These are phyloP conservation scores for Alosa alosa DNA, from an alignment of 2,113 vertebrate species.

Conservation along the genomic window DNA sequence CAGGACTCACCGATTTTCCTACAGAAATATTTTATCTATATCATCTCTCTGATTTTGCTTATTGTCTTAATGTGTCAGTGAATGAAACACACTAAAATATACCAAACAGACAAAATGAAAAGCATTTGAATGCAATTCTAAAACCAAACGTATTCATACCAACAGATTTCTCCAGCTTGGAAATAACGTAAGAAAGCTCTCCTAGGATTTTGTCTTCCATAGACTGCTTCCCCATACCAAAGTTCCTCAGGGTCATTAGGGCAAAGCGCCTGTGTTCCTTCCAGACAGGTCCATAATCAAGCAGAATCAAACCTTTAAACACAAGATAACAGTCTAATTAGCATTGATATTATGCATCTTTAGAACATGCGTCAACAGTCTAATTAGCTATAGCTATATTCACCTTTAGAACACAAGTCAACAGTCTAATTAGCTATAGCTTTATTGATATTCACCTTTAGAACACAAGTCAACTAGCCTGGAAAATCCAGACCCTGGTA, in stretches of 20 bases:
- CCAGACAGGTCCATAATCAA: constrained; percentile 60
- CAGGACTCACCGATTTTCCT: constrained; percentile 46
- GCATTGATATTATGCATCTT: not conserved
- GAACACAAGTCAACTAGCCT: too few relatives aligned
- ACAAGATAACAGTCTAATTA: not conserved
- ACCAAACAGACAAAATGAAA: not conserved
- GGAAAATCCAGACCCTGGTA: too few relatives aligned
- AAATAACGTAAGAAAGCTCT: constrained; percentile 59
- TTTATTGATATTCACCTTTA: too few relatives aligned
- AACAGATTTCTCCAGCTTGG: constrained; percentile 39
- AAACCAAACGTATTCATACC: constrained; percentile 36
- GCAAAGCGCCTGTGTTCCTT: constrained; percentile 71
- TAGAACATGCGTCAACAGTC: too few relatives aligned
- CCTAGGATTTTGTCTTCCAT: constrained; percentile 70
- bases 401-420: too few relatives aligned
- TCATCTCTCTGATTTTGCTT: not conserved
- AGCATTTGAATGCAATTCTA: not conserved
- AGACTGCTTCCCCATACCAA: constrained; percentile 78
- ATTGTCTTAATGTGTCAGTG: not conserved
- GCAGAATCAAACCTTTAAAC: constrained; percentile 58
- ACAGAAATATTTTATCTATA: not conserved
- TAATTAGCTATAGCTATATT: too few relatives aligned
- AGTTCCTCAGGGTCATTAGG: constrained; percentile 70
- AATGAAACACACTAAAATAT: not conserved
- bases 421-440: too few relatives aligned